Base-by-base conservation (phyloP, 2,113 vertebrate species). In the Rhadina sibilatrix region DNA sequence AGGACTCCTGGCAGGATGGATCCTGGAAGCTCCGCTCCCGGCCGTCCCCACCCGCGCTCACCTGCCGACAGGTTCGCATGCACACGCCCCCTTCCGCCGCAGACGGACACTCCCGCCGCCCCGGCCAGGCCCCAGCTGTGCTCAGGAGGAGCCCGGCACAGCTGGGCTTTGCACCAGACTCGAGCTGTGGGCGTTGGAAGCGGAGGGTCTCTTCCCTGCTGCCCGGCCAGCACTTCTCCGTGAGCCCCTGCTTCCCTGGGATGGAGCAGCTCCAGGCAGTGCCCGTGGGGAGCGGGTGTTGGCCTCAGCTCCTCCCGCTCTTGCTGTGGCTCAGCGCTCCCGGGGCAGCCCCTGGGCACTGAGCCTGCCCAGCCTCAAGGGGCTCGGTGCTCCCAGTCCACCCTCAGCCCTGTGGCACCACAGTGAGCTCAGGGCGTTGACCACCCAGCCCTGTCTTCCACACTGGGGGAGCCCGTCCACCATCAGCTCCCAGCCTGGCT, bases 311-410 rank as follows among this genome's bases (percentile, higher is more conserved):
- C 65, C 35, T 79, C 56, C 38, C 7, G 42, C 27, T 23, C 37
- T 25, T 3, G 0, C 71, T 25, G 38, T 7, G 49, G 37, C 76
- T 64, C 76, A 53, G 61, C 4, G 1, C 69, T 63, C 14, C 27
- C 3, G 15, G 60, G 44, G 44, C 46, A 25, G 63, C 47, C 20
- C 56, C 47, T 19, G 14, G 2, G 22, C 77, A 54, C 61, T 12
- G 9, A 46, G 77, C 46, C 86, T 38, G 84, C 61, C 40, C 8
- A 4, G 77, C 77, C 24, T 54, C 2, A 0, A 16, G 65, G 59
- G 66, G 18, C n/a, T 9, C 3, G 1, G 44, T 35, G 19, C 6
- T 74, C 76, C 42, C 9, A 1, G 2, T 16, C 35, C 0, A 0
- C 6, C 3, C 46, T 56, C 6, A 0, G 23, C 70, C 79, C 66